Evolutionary conservation across 2,888 invertebrate species (phyloP).

Genomic region (Neoscelio sp.): DNA sequence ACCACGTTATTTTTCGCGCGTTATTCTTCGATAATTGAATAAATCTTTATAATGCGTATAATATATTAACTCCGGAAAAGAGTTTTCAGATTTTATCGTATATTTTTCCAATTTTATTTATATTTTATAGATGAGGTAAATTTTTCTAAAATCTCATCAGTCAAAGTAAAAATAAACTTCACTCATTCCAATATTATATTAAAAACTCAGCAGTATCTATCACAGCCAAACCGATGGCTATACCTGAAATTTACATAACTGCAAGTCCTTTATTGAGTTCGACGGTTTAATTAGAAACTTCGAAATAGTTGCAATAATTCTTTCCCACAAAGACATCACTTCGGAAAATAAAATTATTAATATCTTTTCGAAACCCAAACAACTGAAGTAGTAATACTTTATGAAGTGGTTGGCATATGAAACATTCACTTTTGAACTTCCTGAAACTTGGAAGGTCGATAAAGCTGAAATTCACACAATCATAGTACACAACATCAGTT

Average conservation of each 20-base stretch:
- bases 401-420: conserved; percentile 21
- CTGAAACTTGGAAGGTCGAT: conserved; percentile 33
- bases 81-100: too few relatives aligned
- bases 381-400: not conserved
- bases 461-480: conserved; percentile 35
- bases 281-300: too few relatives aligned
- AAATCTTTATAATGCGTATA: conserved; percentile 1
- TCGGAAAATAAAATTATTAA: conserved; percentile 12
- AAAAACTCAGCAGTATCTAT: too few relatives aligned
- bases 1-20: conserved; percentile 21
- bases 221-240: too few relatives aligned
- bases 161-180: too few relatives aligned
- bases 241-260: too few relatives aligned
- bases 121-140: too few relatives aligned
- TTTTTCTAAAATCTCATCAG: too few relatives aligned
- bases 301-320: too few relatives aligned
- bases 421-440: conserved; percentile 24
- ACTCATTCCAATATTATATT: too few relatives aligned
- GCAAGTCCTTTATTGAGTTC: too few relatives aligned
- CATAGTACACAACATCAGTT: conserved; percentile 15
- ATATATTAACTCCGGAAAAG: conserved; percentile 7
- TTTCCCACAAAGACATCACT: not conserved
- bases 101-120: too few relatives aligned
- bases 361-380: conserved; percentile 18
- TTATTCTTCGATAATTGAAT: conserved; percentile 13